Percentiles rank a stretch among this genome's conserved stretches.
phyloP scores from a whole-genome alignment of 2,113 vertebrate species.

The Phyllopteryx taeniolatus region DNA sequence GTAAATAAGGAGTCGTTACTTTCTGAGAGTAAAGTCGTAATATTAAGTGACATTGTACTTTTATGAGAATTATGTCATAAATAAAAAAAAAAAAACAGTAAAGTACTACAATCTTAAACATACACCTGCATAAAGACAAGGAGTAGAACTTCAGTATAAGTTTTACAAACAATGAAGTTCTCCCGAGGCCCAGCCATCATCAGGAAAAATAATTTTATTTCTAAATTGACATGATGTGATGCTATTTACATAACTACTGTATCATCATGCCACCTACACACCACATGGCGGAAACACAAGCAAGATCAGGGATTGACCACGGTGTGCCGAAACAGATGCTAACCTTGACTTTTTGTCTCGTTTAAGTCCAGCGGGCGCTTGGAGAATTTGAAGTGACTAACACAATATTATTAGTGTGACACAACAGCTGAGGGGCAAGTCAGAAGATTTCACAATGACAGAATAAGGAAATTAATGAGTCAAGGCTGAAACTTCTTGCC shows the following conservation, averaged over 20 bases:
- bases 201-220: no score
- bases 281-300: background rate
- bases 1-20: background rate
- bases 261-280: background rate
- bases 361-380: background rate
- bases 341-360: background rate
- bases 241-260: no score
- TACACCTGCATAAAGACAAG: background rate
- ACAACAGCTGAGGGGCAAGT: background rate
- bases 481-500: slow-evolving; percentile 4
- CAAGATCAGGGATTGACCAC: background rate
- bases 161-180: no score
- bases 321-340: background rate
- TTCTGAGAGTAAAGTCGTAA: background rate
- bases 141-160: background rate
- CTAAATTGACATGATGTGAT: no score
- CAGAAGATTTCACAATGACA: background rate
- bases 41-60: background rate
- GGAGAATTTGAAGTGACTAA: slow-evolving; percentile 6
- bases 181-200: no score
- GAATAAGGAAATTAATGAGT: slow-evolving; percentile 3
- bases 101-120: background rate
- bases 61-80: background rate
- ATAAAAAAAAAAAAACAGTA: background rate
- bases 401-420: background rate